Evolutionary conservation across 2,797 vertebrate species (phyloP).

Genomic region (Macrochelys suwanniensis): DNA sequence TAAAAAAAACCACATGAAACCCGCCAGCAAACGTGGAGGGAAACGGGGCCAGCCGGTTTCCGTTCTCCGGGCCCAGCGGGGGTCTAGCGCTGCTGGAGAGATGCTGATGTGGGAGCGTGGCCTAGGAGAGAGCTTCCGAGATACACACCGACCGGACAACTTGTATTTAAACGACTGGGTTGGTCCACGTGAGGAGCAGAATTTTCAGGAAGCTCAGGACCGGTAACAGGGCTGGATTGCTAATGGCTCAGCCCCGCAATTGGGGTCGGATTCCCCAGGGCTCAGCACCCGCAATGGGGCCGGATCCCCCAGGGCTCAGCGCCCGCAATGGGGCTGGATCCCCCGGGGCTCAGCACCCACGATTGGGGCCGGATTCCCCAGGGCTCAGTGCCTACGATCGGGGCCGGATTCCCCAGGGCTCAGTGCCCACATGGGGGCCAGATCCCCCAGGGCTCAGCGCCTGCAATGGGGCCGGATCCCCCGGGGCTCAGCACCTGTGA

Average conservation of each 20-base stretch:
- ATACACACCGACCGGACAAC: too few relatives aligned
- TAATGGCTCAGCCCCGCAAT: neutral
- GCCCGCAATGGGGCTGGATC: too few relatives aligned
- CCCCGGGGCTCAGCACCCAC: too few relatives aligned
- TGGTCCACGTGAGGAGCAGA: rapidly evolving
- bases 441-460: neutral
- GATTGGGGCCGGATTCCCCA: too few relatives aligned
- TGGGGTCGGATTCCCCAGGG: too few relatives aligned
- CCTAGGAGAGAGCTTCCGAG: neutral
- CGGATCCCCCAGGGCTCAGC: too few relatives aligned
- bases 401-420: neutral
- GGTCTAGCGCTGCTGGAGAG: neutral
- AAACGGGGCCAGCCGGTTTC: rapidly evolving
- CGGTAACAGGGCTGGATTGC: neutral
- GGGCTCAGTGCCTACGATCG: neutral
- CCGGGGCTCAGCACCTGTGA: rapidly evolving
- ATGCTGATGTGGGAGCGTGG: rapidly evolving
- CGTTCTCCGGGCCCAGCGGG: neutral
- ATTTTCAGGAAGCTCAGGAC: neutral
- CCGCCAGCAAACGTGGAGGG: rapidly evolving
- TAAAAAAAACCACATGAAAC: neutral
- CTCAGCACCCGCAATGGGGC: too few relatives aligned
- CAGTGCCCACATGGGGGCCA: too few relatives aligned
- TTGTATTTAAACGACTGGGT: rapidly evolving
- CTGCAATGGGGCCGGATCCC: neutral